These are phyloP conservation scores for Apamea anceps DNA, from an alignment of 2,888 invertebrate species.

Conservation along the genomic window DNA sequence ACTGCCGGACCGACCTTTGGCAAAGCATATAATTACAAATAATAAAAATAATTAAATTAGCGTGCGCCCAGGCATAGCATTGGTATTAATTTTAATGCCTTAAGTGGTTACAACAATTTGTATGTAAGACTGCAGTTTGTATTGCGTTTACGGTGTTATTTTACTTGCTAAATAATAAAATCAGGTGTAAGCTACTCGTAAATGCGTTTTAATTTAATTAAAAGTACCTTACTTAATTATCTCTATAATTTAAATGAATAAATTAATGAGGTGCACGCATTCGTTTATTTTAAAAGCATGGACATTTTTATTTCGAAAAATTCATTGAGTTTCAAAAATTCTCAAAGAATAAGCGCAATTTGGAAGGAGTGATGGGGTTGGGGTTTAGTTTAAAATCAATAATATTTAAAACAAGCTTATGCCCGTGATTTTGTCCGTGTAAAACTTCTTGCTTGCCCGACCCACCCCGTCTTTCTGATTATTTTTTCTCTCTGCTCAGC, in stretches of 20 bases:
- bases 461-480: too few species aligned
- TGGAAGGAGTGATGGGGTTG: too few species aligned
- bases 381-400: too few species aligned
- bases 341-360: too few species aligned
- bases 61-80: not conserved
- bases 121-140: constrained; percentile 28
- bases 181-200: not conserved
- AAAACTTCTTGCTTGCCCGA: too few species aligned
- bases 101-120: constrained; percentile 47
- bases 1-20: constrained; percentile 34
- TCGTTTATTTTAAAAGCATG: too few species aligned
- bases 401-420: not conserved
- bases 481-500: too few species aligned
- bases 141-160: not conserved
- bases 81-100: constrained; percentile 19
- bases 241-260: too few species aligned
- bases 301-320: too few species aligned
- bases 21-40: constrained; percentile 15
- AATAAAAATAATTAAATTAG: constrained; percentile 34
- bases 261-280: too few species aligned
- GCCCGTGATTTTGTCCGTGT: too few species aligned
- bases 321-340: too few species aligned
- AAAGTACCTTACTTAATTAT: constrained; percentile 16
- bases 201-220: constrained; percentile 8
- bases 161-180: constrained; percentile 19